Evolutionary conservation across 2,888 invertebrate species (phyloP), one percentile per base, ranked within the genome.

Genomic region (Leucoma salicis): DNA sequence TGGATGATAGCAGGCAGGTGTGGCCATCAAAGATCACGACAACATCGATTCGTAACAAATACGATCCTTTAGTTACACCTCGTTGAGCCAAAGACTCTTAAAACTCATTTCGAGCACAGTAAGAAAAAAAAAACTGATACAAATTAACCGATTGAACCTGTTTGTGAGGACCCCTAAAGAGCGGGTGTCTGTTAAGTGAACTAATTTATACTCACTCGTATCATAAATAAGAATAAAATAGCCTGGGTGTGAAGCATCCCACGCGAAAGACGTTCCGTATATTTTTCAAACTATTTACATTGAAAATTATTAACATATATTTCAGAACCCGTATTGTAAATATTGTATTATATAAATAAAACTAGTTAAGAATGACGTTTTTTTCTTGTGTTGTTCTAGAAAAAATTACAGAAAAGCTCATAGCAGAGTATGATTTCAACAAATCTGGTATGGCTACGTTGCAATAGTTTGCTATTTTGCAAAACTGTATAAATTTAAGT

Each of bases 21-120:
- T 70, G 78, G 60, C 61, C 74, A 75, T 78, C 78, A 72, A 70
- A 69, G 77, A 79, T 78, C 78, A 76, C 74, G 77, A 57, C 63
- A 53, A 27, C 38, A 58, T 81, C 81, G 68, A 88, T 87, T 88
- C 86, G 86, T 79, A 87, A 80, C 83, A 81, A 86, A 86, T 85
- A 81, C 72, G 75, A 75, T 74, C 78, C 78, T 89, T 89, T 88
- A 81, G 89, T 80, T 80, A 81, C 88, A 86, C 86, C 89, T 89
- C 88, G 88, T 89, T 89, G 87, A 81, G 71, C 74, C 85, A 86
- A 89, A 87, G 89, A 88, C 86, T 85, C 79, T 66, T 67, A 57
- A 74, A 21, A 79, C 75, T 84, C 83, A 85, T 84, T 84, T 73
- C 64, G 66, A 64, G 70, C 60, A 82, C 76, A 82, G 84, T 81